These are phyloP conservation scores for Solenopsis fugax DNA, from an alignment of 1,140 invertebrate species.

Conservation along the genomic window DNA sequence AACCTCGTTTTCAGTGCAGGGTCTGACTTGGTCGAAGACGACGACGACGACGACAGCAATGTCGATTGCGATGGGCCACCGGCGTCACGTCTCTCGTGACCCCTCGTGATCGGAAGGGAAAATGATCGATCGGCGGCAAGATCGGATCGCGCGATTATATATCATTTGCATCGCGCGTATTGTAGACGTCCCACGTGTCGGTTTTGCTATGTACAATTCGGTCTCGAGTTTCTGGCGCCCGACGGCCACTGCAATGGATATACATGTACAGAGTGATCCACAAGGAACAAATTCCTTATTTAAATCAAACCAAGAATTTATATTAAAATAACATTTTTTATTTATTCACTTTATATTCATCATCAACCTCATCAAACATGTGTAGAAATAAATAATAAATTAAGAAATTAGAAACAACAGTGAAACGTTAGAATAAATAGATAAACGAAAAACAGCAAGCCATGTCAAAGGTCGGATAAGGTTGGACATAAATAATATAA, in stretches of 20 bases:
- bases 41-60: neutral
- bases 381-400: no score
- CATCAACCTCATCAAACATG: no score
- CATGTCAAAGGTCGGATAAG: no score
- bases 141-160: conserved; percentile 42
- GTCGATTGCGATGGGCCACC: neutral
- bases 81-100: conserved; percentile 16
- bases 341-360: no score
- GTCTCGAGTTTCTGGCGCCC: neutral
- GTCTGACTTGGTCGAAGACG: conserved; percentile 59
- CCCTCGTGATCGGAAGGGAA: conserved; percentile 34
- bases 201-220: neutral
- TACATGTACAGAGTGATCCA: neutral
- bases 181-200: neutral
- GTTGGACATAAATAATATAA: no score
- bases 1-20: conserved; percentile 79
- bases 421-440: no score
- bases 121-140: conserved; percentile 37
- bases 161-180: conserved; percentile 29
- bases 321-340: no score
- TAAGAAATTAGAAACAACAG: no score
- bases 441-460: no score
- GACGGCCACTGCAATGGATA: neutral
- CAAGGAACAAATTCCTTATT: conserved; percentile 4
- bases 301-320: neutral